Conservation (phyloP, 2,888 invertebrate species). For the Troides helena region DNA sequence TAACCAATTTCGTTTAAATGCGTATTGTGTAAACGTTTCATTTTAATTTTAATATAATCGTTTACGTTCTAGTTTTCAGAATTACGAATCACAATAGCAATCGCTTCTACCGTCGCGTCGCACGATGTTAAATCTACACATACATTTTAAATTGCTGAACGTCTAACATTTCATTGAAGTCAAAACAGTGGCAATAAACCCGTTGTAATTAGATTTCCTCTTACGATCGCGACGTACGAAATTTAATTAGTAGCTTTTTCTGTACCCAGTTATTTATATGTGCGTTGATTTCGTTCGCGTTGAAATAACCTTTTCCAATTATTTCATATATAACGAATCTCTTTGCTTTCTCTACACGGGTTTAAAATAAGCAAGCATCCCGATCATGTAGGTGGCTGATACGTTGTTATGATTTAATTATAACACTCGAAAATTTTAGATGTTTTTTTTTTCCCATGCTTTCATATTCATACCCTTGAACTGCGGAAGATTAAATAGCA, state of each 20-base stretch:
- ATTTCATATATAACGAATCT: not conserved
- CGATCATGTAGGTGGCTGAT: not conserved
- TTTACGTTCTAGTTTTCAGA: too few relatives aligned
- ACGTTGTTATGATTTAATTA: slow-evolving; percentile 1
- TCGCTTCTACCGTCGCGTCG: not conserved
- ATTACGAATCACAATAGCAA: not conserved
- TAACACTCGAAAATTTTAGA: too few relatives aligned
- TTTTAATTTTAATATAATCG: too few relatives aligned
- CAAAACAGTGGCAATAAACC: slow-evolving; percentile 41
- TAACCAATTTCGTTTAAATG: too few relatives aligned
- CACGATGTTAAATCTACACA: slow-evolving; percentile 2
- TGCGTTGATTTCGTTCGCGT: not conserved
- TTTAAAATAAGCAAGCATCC: not conserved
- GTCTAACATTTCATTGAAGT: slow-evolving; percentile 25
- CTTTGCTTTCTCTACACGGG: not conserved
- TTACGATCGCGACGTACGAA: slow-evolving; percentile 38
- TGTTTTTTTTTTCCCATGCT: too few relatives aligned
- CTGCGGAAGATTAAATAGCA: too few relatives aligned
- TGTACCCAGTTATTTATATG: slow-evolving; percentile 11
- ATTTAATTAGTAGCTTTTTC: slow-evolving; percentile 46
- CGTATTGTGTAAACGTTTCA: too few relatives aligned
- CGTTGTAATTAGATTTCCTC: slow-evolving; percentile 44
- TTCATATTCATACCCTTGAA: too few relatives aligned
- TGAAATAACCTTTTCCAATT: slow-evolving; percentile 9
- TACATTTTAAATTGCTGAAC: slow-evolving; percentile 9